Conservation (phyloP, 2,113 vertebrate species). For the Syrrhaptes paradoxus region DNA sequence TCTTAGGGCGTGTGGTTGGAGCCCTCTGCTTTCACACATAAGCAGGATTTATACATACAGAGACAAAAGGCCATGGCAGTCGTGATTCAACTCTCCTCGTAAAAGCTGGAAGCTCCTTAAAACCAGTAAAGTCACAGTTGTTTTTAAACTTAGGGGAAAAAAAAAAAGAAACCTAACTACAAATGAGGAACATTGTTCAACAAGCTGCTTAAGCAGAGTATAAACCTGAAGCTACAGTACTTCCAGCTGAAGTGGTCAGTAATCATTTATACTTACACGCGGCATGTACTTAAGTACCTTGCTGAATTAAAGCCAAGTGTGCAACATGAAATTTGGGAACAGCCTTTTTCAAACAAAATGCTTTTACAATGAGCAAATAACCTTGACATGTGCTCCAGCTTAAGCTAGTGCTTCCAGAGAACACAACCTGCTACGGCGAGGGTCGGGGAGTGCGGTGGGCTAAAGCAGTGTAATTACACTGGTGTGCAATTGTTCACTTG, state of each 20-base stretch:
- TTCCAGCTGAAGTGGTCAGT: not conserved
- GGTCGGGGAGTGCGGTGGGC: not conserved
- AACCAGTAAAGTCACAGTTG: not conserved
- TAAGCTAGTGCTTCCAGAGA: not conserved
- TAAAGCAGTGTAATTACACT: not conserved
- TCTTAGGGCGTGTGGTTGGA: not conserved
- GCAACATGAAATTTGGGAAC: not conserved
- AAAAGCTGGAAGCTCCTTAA: not conserved
- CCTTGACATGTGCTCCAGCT: not conserved
- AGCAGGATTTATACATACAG: not conserved
- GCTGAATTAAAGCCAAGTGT: not conserved
- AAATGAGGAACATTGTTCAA: not conserved
- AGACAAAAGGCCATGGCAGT: not conserved
- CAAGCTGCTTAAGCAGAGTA: not conserved
- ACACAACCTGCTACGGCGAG: not conserved
- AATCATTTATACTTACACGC: not conserved
- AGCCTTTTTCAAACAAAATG: not conserved
- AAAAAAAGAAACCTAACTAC: not conserved
- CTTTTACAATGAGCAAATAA: not conserved
- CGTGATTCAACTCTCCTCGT: not conserved
- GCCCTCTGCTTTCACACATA: not conserved
- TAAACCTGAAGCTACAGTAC: not conserved
- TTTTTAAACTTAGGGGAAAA: not conserved
- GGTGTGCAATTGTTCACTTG: not conserved
- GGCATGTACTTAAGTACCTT: not conserved